Percentiles rank a stretch among this genome's conserved stretches.
Evolutionary conservation across 1,140 invertebrate species (phyloP).

Genomic region (honey bee (Apis mellifera)): DNA sequence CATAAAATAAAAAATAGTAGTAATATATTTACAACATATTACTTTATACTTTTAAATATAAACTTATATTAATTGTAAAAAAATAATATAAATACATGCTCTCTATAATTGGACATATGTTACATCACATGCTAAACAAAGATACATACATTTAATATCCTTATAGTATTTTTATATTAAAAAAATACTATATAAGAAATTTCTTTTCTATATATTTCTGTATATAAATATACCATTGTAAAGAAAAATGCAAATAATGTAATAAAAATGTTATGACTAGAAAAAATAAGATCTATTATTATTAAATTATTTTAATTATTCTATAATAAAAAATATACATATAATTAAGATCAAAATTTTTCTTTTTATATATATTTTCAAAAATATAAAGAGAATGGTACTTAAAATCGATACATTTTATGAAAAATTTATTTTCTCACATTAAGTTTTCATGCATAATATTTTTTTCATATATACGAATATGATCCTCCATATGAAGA

Average conservation of each 20-base stretch:
- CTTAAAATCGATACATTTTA: conserved; percentile 7
- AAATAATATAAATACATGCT: conserved; percentile 52
- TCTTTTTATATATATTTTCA: not conserved
- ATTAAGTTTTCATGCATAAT: conserved; percentile 15
- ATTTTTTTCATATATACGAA: not conserved
- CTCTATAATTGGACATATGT: conserved; percentile 21
- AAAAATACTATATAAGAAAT: conserved; percentile 21
- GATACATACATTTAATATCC: conserved; percentile 27
- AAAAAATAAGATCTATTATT: conserved; percentile 20
- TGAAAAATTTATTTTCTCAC: conserved; percentile 5
- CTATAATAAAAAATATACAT: conserved; percentile 12
- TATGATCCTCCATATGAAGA: not conserved
- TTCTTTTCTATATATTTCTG: not conserved
- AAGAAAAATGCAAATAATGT: not conserved
- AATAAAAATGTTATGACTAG: conserved; percentile 26
- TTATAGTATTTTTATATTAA: conserved; percentile 15
- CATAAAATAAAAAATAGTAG: conserved; percentile 71
- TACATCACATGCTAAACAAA: conserved; percentile 44
- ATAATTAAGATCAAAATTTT: not conserved
- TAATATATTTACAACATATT: conserved; percentile 66
- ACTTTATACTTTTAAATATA: conserved; percentile 47
- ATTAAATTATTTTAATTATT: conserved; percentile 3
- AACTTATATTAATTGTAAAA: conserved; percentile 52
- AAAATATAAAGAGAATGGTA: not conserved
- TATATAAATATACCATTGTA: conserved; percentile 1